phyloP scores from a whole-genome alignment of 2,797 vertebrate species.

The Mormyrus proboscirostris region DNA sequence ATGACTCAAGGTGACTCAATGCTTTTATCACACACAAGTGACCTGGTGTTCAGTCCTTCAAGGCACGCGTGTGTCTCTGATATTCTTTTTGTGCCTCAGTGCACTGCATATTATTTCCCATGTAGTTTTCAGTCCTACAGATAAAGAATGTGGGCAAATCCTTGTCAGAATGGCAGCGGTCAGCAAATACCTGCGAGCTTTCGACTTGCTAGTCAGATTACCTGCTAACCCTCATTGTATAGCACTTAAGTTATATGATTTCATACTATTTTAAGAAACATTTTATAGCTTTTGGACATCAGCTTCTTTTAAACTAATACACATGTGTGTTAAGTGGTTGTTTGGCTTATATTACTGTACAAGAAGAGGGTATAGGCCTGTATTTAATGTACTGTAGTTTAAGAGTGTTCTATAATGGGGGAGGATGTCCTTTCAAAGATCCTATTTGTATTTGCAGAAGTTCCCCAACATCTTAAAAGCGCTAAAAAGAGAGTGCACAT shows the following conservation, averaged over 20 bases:
- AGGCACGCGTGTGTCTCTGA: neutral
- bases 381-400: slow-evolving; percentile 21
- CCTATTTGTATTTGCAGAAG: neutral
- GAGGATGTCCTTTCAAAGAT: neutral
- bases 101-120: neutral
- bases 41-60: neutral
- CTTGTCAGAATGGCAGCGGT: neutral
- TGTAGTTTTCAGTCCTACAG: neutral
- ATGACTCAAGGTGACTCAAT: neutral
- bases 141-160: neutral
- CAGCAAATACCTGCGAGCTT: slow-evolving; percentile 21
- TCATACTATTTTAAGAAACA: slow-evolving; percentile 17
- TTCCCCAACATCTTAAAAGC: neutral
- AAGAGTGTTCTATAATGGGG: slow-evolving; percentile 4
- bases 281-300: neutral
- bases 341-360: neutral
- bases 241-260: slow-evolving; percentile 41
- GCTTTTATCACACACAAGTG: neutral
- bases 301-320: neutral
- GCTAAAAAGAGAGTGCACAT: neutral
- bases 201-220: slow-evolving; percentile 9
- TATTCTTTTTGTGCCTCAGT: neutral
- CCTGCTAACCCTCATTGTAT: slow-evolving; percentile 24
- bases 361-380: neutral
- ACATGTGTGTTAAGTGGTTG: slow-evolving; percentile 14